These are phyloP conservation scores for Holothuria scabra DNA, from an alignment of 53 echinoderm and acorn worm genomes.

Conservation along the genomic window DNA sequence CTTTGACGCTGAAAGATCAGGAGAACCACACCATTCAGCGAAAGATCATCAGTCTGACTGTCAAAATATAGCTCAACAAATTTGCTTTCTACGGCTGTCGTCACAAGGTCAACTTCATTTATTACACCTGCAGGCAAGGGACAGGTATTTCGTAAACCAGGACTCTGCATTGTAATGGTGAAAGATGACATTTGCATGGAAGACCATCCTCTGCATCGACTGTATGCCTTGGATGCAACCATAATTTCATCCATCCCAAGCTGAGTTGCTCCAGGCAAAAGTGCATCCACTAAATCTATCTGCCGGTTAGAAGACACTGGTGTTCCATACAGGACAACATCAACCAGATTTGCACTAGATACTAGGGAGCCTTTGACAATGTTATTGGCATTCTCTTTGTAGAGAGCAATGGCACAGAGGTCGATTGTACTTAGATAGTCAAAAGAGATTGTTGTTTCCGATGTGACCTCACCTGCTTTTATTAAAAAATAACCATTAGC, in stretches of 20 bases:
- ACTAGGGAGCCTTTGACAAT: constrained; percentile 53
- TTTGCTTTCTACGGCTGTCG: constrained; percentile 4
- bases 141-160: constrained; percentile 67
- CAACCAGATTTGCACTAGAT: constrained; percentile 65
- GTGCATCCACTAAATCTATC: constrained; percentile 53
- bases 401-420: constrained; percentile 76
- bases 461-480: constrained; percentile 50
- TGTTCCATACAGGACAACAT: constrained; percentile 84
- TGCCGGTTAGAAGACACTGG: neutral
- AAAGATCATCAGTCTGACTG: constrained; percentile 65
- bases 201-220: constrained; percentile 69
- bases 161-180: constrained; percentile 46
- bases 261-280: constrained; percentile 53
- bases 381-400: constrained; percentile 52
- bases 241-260: constrained; percentile 31
- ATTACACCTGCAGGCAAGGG: constrained; percentile 69
- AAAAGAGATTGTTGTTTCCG: constrained; percentile 46
- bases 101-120: constrained; percentile 78
- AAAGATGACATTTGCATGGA: constrained; percentile 57
- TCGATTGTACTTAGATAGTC: constrained; percentile 47
- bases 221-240: constrained; percentile 31
- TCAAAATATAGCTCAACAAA: constrained; percentile 89
- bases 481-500: constrained; percentile 77
- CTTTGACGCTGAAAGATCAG: constrained; percentile 63
- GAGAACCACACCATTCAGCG: constrained; percentile 76